Percentiles rank a stretch among this genome's conserved stretches.
Conservation (phyloP, 2,888 invertebrate genomes). For the Drosophila barbarae region DNA sequence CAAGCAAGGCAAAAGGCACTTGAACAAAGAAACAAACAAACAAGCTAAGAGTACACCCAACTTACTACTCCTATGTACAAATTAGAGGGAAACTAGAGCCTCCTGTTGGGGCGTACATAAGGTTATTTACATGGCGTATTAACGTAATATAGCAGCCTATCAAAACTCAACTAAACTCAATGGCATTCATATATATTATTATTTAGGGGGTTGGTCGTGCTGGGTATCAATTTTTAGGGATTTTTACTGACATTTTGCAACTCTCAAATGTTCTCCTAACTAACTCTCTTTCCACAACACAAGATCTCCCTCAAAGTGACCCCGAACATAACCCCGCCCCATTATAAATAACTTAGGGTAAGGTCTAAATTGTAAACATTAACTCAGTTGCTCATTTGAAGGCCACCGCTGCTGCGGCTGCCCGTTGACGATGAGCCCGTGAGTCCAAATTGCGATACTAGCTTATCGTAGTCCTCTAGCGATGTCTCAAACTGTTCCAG, state of each 20-base stretch:
- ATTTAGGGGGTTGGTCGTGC: not conserved
- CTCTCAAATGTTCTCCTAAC: not conserved
- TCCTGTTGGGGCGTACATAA: slow-evolving; percentile 27
- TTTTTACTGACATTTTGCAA: not conserved
- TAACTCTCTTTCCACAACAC: not conserved
- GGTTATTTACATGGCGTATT: slow-evolving; percentile 28
- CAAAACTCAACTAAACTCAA: slow-evolving; percentile 38
- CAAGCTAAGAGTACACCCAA: slow-evolving; percentile 37
- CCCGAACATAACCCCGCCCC: slow-evolving; percentile 11
- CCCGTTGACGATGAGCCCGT: slow-evolving; percentile 76
- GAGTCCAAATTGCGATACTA: slow-evolving; percentile 78
- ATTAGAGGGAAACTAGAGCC: slow-evolving; percentile 42
- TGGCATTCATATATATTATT: slow-evolving; percentile 27
- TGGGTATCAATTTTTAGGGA: not conserved
- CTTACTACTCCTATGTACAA: slow-evolving; percentile 39
- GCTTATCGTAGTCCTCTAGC: slow-evolving; percentile 79
- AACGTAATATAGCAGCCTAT: slow-evolving; percentile 51
- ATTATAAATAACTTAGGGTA: slow-evolving; percentile 33
- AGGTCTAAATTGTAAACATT: not conserved
- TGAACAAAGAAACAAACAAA: slow-evolving; percentile 61
- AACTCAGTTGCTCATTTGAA: slow-evolving; percentile 75
- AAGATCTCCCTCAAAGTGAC: not conserved
- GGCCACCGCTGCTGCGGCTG: slow-evolving; percentile 75
- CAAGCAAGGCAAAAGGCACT: slow-evolving; percentile 57
- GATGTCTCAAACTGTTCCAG: slow-evolving; percentile 80